Percentiles rank a stretch among this genome's conserved stretches.
These are phyloP conservation scores for Agelaius phoeniceus DNA, from an alignment of 2,113 vertebrate genomes.

Conservation along the genomic window DNA sequence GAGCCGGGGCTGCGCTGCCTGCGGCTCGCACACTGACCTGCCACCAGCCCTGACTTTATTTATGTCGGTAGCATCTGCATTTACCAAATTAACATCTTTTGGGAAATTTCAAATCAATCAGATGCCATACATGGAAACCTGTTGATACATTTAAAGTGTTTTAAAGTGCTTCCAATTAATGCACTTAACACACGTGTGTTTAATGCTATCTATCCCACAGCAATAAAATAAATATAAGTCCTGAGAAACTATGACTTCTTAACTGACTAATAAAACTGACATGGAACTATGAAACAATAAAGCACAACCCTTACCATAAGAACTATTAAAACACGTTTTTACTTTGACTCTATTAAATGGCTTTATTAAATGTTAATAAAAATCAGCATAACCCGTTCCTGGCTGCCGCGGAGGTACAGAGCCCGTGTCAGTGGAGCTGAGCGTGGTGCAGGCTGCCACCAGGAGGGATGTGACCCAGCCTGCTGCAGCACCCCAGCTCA, in stretches of 20 bases:
- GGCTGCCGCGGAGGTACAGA: rapidly evolving
- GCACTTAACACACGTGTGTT: not conserved
- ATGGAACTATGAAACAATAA: not conserved
- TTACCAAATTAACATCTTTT: not conserved
- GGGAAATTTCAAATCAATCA: not conserved
- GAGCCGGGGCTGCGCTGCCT: rapidly evolving
- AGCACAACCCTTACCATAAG: not conserved
- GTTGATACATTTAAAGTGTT: not conserved
- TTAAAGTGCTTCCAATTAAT: not conserved
- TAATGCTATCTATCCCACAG: not conserved
- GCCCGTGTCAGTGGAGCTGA: rapidly evolving
- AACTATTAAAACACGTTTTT: not conserved
- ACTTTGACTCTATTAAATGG: not conserved
- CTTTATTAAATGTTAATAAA: not conserved
- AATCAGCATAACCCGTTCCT: rapidly evolving
- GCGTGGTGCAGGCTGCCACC: not conserved
- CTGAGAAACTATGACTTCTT: not conserved
- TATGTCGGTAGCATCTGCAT: not conserved
- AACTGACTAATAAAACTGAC: not conserved
- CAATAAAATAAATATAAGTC: not conserved
- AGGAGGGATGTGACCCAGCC: rapidly evolving
- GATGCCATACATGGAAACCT: not conserved
- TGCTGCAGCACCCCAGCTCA: rapidly evolving
- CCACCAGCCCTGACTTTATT: not conserved
- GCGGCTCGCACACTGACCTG: not conserved